A percentile compares a stretch with the other conserved stretches of the same genome.
Conservation (phyloP, 2,797 vertebrate species). For the Pogoniulus pusillus region DNA sequence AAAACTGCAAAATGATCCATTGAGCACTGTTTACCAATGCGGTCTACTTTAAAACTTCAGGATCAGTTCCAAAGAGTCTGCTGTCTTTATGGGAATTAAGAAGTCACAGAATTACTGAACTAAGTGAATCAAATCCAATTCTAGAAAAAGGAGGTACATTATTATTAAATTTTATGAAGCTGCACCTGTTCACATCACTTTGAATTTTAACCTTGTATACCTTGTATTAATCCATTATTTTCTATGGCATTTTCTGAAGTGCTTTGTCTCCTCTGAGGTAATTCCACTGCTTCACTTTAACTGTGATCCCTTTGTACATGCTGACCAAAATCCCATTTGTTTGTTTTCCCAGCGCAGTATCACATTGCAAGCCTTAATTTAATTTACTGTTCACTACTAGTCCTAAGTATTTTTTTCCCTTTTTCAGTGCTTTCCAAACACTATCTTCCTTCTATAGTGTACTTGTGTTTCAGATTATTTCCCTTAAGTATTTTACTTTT, state of each 20-base stretch:
- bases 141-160: not conserved
- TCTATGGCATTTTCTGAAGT: not conserved
- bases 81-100: not conserved
- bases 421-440: constrained; percentile 37
- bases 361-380: constrained; percentile 53
- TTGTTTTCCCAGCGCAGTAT: constrained; percentile 70
- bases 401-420: not conserved
- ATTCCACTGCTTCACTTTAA: not conserved
- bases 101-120: not conserved
- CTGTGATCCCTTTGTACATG: constrained; percentile 2
- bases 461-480: constrained; percentile 61
- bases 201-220: not conserved
- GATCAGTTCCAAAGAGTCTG: constrained; percentile 4
- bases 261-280: not conserved
- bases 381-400: constrained; percentile 68
- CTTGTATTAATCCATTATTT: not conserved
- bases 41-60: not conserved
- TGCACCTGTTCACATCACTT: not conserved
- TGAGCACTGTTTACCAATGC: not conserved
- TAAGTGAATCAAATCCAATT: not conserved
- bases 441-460: constrained; percentile 25
- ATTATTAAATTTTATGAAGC: not conserved
- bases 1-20: not conserved
- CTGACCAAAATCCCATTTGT: constrained; percentile 57
- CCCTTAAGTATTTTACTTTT: constrained; percentile 37